Percentiles rank a stretch among this genome's conserved stretches.
Evolutionary conservation across 2,888 invertebrate species (phyloP).

Genomic region (Pocota personata): DNA sequence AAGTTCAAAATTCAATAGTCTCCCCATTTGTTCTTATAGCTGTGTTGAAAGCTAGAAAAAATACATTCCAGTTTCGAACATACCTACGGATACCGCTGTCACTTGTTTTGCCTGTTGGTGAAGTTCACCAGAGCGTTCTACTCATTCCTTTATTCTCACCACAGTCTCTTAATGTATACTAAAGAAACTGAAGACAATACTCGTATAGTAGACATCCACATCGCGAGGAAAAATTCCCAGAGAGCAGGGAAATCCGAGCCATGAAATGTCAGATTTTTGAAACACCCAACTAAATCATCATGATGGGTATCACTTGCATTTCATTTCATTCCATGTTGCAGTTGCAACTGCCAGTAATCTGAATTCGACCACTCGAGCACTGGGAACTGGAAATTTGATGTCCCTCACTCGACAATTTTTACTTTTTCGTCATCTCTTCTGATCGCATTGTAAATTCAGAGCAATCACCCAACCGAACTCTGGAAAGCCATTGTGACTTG

Average conservation of each 20-base stretch:
- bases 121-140: no score
- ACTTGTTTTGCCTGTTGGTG: no score
- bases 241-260: neutral
- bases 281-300: conserved; percentile 8
- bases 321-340: neutral
- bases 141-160: no score
- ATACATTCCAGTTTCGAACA: no score
- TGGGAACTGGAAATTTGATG: neutral
- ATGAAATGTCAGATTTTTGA: neutral
- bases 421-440: neutral
- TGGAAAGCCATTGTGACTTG: neutral
- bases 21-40: no score
- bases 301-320: conserved; percentile 29
- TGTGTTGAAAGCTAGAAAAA: no score
- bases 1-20: no score
- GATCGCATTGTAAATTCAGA: neutral
- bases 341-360: neutral
- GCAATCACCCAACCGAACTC: neutral
- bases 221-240: neutral
- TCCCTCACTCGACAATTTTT: neutral
- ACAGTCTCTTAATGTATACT: no score
- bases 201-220: no score
- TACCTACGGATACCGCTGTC: no score
- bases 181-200: no score
- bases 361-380: neutral